Base-by-base conservation (phyloP, 2,113 vertebrate species). In the Dasyurus viverrinus region DNA sequence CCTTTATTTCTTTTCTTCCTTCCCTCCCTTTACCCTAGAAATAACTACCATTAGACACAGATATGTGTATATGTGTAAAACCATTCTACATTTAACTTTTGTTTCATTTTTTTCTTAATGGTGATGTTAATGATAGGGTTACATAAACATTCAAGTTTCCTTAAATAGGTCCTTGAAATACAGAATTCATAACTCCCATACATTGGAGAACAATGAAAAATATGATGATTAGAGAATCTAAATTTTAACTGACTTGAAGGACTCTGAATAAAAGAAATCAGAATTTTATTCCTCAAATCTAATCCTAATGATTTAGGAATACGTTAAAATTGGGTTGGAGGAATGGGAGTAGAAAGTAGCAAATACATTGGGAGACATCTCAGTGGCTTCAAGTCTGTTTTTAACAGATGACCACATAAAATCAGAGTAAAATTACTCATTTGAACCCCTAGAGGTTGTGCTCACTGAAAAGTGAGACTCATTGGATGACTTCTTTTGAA, bases 241-340 rank as follows among this genome's bases (percentile, higher is more conserved):
- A 98, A 97, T 97, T 98, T 98, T 97, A 97, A 94, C 93, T 98
- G 92, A 54, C 93, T 93, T 91, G 90, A 96, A 96, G 97, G 92
- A 90, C 97, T 94, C 93, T 94, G 92, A 97, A 97, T 97, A 96
- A 92, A 9, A 96, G 94, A 96, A 94, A 53, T n/a, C 96, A 76
- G 92, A 91, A 93, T 95, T 54, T 92, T 97, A 95, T 25, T 94
- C 50, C 48, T 92, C 91, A 94, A 50, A n/a, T n/a, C n/a, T n/a
- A n/a, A n/a, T 90, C 42, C 12, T 25, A 68, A 57, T 42, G 36
- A 84, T 84, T 84, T 84, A 23, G 16, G 36, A 84, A 84, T 84
- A 42, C 1, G n/a, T 42, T 42, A 8, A 84, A 84, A 84, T 42
- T 76, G 23, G 36, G 6, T 25, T 68, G 27, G 47, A 24, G n/a